phyloP scores from a whole-genome alignment of 2,113 vertebrate genomes.

The Polypterus senegalus region DNA sequence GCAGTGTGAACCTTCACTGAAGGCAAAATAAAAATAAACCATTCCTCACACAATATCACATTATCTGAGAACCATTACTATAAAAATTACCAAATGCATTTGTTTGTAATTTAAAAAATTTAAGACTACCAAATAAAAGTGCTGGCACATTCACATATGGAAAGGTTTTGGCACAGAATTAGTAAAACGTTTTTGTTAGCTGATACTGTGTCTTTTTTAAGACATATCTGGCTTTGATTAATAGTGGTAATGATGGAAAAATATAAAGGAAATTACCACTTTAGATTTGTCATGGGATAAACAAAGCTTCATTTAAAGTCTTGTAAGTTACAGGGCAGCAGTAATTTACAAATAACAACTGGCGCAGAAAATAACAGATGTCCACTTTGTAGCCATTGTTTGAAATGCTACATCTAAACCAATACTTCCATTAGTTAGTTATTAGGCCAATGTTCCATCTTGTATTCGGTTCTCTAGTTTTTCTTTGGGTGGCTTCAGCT shows the following conservation, averaged over 20 bases:
- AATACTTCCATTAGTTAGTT: neutral
- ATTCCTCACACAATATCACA: neutral
- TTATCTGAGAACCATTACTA: neutral
- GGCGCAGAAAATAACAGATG: neutral
- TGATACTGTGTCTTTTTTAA: neutral
- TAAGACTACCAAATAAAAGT: neutral
- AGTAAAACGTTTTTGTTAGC: neutral
- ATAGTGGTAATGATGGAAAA: no score
- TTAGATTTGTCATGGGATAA: neutral
- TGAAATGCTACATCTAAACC: neutral
- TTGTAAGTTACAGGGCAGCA: neutral
- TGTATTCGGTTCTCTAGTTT: neutral
- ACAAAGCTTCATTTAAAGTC: neutral
- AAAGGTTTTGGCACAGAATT: no score
- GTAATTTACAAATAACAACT: neutral
- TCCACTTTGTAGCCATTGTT: neutral
- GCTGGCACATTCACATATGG: no score
- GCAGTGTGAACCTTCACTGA: slow-evolving; percentile 3
- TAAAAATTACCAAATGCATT: neutral
- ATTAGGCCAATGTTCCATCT: neutral
- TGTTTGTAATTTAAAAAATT: neutral
- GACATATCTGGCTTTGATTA: neutral
- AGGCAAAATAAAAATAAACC: slow-evolving; percentile 2
- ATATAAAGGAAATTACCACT: no score
- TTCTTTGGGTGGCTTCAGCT: neutral